phyloP scores from a whole-genome alignment of 2,888 invertebrate genomes.

The Prosapia bicincta region DNA sequence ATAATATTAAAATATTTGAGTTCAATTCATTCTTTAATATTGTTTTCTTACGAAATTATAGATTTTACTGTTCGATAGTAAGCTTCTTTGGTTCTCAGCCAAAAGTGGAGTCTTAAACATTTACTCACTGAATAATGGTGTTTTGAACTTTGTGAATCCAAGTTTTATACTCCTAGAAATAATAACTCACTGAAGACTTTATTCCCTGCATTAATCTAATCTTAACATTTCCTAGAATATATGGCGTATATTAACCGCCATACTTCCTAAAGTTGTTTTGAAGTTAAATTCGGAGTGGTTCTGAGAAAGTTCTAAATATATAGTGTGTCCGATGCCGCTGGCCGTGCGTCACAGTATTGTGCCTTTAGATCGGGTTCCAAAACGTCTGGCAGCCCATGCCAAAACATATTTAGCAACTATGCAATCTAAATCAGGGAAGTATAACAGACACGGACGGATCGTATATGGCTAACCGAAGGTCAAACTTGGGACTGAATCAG shows the following conservation, averaged over 20 bases:
- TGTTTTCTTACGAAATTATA: too few relatives aligned
- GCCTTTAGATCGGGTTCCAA: not conserved
- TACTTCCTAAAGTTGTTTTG: not conserved
- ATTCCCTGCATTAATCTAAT: too few relatives aligned
- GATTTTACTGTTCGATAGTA: too few relatives aligned
- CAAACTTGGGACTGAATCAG: not conserved
- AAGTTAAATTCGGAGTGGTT: not conserved
- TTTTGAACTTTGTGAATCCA: too few relatives aligned
- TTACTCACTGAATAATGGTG: too few relatives aligned
- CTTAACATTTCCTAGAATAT: too few relatives aligned
- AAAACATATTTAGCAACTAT: not conserved
- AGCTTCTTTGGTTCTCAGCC: too few relatives aligned
- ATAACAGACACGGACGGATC: not conserved
- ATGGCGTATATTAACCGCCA: not conserved
- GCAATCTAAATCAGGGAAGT: not conserved
- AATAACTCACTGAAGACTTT: too few relatives aligned
- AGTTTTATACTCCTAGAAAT: too few relatives aligned
- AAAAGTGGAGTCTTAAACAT: too few relatives aligned
- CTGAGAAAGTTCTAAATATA: not conserved
- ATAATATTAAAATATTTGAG: too few relatives aligned
- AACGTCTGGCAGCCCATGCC: not conserved
- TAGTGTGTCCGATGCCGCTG: not conserved
- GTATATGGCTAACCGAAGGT: not conserved
- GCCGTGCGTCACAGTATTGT: not conserved
- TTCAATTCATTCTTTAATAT: too few relatives aligned